Percentiles rank a stretch among this genome's conserved stretches.
Evolutionary conservation across 2,888 invertebrate species (phyloP).

Genomic region (Microctonus hyperodae): DNA sequence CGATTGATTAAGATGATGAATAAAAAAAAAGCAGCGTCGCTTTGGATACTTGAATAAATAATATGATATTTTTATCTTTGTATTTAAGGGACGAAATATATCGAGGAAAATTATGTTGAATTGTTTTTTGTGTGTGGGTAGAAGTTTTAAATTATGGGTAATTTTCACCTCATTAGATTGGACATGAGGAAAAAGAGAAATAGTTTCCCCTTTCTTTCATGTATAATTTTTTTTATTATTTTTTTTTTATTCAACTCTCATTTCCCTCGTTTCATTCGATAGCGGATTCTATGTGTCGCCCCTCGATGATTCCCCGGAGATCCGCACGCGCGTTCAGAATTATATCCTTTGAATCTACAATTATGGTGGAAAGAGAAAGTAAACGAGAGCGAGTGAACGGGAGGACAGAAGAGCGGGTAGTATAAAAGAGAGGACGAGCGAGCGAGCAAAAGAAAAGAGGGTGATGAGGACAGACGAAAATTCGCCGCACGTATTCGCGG

Average conservation of each 20-base stretch:
- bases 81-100: too few relatives aligned
- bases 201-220: neutral
- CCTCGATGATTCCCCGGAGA: slow-evolving; percentile 42
- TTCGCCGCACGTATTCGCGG: slow-evolving; percentile 42
- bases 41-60: too few relatives aligned
- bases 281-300: neutral
- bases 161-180: neutral
- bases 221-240: neutral
- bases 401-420: slow-evolving; percentile 6
- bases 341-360: slow-evolving; percentile 64
- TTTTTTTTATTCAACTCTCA: slow-evolving; percentile 9
- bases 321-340: slow-evolving; percentile 48
- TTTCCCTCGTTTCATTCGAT: neutral
- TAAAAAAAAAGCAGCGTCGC: slow-evolving; percentile 12
- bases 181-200: neutral
- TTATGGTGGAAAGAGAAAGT: slow-evolving; percentile 50
- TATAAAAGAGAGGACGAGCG: too few relatives aligned
- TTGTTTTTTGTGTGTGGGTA: neutral
- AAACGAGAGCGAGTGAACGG: slow-evolving; percentile 13
- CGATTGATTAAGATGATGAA: slow-evolving; percentile 19
- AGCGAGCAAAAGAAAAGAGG: slow-evolving; percentile 9
- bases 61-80: too few relatives aligned
- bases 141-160: neutral
- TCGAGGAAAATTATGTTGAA: neutral
- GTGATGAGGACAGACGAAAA: slow-evolving; percentile 31